Base-by-base conservation (phyloP, 2,113 vertebrate species). In the Sturnus vulgaris region DNA sequence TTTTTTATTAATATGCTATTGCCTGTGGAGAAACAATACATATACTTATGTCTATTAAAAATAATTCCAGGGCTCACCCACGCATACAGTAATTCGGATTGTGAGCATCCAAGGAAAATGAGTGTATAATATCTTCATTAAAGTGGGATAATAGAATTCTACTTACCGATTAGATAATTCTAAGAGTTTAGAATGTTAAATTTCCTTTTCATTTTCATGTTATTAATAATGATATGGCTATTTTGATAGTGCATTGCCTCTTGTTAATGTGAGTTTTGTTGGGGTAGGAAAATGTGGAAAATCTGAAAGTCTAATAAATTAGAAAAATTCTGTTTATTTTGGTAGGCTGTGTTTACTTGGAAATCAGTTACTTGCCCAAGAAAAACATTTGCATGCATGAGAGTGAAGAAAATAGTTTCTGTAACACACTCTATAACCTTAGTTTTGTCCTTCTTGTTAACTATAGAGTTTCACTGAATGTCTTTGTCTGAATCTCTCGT, bases 91-190 rank as follows among this genome's bases (percentile, higher is more conserved):
- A 95, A 97, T 97, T 97, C 97, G 94, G 88, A 97, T 88, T 90
- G 82, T 93, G 93, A 96, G 68, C 89, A 97, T 87, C 86, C 80
- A 88, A 97, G 75, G 95, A 98, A 98, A 98, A 98, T 97, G 95
- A 97, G 79, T 97, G 78, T 96, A 63, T 97, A 97, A 97, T 97
- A 88, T 97, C 95, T 98, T 98, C 96, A 98, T 98, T 98, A 97
- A 97, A 96, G 56, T 15, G 17, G 49, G 40, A 52, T 92, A 96
- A 96, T 95, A 87, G 78, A 96, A 96, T 97, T 98, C 97, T 97
- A 96, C 96, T 98, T 98, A 95, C 86, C 72, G 69, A 96, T 97
- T 92, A 93, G 94, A 96, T 97, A 90, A 90, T 96, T 95, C 95
- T 90, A 96, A 91, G 94, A 90, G 61, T 96, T 96, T 78, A 89